Evolutionary conservation across 1,140 invertebrate species (phyloP).

Genomic region (Pseudoatta argentina): DNA sequence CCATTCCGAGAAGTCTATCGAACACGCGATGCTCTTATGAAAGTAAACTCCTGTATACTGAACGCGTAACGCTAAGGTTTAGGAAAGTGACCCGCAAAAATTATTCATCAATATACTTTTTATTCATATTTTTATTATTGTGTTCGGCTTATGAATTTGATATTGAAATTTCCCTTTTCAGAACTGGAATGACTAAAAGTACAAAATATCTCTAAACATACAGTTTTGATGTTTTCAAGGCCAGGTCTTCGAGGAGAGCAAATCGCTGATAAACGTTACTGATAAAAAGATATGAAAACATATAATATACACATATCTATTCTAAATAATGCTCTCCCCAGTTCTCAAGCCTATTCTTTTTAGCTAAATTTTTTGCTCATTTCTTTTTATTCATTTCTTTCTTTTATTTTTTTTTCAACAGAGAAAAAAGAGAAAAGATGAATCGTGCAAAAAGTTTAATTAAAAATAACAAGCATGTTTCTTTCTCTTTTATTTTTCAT

Average conservation of each 20-base stretch:
- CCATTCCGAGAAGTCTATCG: conserved; percentile 21
- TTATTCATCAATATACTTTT: conserved; percentile 11
- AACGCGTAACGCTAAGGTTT: background rate
- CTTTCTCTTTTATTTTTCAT: no score
- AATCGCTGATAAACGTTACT: background rate
- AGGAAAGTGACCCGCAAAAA: conserved; percentile 9
- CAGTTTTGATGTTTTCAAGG: background rate
- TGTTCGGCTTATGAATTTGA: background rate
- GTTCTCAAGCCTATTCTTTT: background rate
- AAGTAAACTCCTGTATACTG: background rate
- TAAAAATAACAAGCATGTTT: no score
- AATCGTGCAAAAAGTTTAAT: no score
- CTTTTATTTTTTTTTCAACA: no score
- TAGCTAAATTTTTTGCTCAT: no score
- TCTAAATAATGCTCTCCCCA: conserved; percentile 30
- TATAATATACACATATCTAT: conserved; percentile 24
- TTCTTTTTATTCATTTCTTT: no score
- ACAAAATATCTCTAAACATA: background rate
- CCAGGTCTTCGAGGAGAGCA: background rate
- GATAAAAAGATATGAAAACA: conserved; percentile 19
- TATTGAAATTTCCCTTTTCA: background rate
- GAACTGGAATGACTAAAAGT: conserved; percentile 27
- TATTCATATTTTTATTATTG: conserved; percentile 28
- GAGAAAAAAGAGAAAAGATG: no score
- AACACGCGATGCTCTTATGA: conserved; percentile 39